These are phyloP conservation scores for Streptopelia turtur DNA, from an alignment of 2,797 vertebrate species.

Conservation along the genomic window DNA sequence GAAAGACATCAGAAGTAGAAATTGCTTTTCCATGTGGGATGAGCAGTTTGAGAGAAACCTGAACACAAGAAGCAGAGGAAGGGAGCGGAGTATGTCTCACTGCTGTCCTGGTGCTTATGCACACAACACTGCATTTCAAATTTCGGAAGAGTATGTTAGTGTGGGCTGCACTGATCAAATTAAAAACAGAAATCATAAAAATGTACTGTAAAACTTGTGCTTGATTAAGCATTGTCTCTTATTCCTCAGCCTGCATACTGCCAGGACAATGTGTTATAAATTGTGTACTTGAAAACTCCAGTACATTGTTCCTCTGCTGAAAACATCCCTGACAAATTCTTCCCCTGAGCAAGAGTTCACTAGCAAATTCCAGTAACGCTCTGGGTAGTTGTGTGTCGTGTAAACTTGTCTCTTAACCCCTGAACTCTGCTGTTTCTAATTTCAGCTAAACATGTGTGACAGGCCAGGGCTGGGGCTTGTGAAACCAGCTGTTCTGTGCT, in stretches of 20 bases:
- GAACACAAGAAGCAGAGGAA: neutral
- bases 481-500: conserved; percentile 3
- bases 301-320: neutral
- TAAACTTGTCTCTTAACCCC: neutral
- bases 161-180: neutral
- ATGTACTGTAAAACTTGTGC: neutral
- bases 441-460: neutral
- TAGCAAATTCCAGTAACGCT: conserved; percentile 3
- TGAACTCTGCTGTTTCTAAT: conserved; percentile 13
- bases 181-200: neutral
- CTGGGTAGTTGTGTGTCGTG: neutral
- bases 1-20: neutral
- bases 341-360: neutral
- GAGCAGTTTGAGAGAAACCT: neutral
- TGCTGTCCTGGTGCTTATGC: neutral
- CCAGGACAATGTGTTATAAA: neutral
- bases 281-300: neutral
- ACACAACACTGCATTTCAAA: neutral
- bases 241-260: neutral
- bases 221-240: neutral
- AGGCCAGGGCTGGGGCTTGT: neutral
- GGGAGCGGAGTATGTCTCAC: neutral
- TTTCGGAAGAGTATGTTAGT: neutral
- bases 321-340: neutral
- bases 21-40: neutral